Percentiles rank a stretch among this genome's conserved stretches.
Evolutionary conservation across 2,888 invertebrate genomes (phyloP).

Genomic region (Nipponacmea schrenckii): DNA sequence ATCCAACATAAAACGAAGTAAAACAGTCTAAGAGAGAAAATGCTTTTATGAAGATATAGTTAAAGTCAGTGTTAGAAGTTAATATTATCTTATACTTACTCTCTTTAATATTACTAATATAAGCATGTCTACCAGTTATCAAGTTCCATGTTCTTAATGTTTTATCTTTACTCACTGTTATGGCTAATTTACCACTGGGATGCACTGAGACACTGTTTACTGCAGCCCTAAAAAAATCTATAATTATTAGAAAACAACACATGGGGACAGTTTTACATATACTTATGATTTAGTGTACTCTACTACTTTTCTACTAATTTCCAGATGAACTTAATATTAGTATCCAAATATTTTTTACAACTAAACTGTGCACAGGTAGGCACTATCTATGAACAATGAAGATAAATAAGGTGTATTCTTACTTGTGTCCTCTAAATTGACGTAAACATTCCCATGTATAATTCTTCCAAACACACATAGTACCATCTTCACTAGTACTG

Average conservation of each 20-base stretch:
- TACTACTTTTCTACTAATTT: no score
- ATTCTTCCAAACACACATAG: constrained; percentile 81
- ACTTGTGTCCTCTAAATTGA: constrained; percentile 80
- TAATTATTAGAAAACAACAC: background rate
- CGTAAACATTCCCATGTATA: constrained; percentile 90
- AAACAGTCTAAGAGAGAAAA: no score
- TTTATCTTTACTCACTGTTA: constrained; percentile 86
- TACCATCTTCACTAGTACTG: constrained; percentile 86
- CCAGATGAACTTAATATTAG: no score
- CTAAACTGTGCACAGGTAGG: background rate
- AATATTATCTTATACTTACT: constrained; percentile 55
- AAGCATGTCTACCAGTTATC: constrained; percentile 89
- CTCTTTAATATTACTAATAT: constrained; percentile 84
- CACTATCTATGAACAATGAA: constrained; percentile 16
- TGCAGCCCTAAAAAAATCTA: constrained; percentile 51
- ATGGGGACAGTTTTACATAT: no score
- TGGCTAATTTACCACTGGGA: constrained; percentile 87
- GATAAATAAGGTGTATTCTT: constrained; percentile 61
- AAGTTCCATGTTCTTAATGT: constrained; percentile 91
- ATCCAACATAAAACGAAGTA: no score
- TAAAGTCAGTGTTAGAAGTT: no score
- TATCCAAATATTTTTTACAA: background rate
- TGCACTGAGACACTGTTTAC: constrained; percentile 84
- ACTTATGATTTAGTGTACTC: no score
- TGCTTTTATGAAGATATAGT: no score